Evolutionary conservation across 2,888 invertebrate genomes (phyloP), one percentile per base, ranked within the genome.

Genomic region (Ochropleura plecta): DNA sequence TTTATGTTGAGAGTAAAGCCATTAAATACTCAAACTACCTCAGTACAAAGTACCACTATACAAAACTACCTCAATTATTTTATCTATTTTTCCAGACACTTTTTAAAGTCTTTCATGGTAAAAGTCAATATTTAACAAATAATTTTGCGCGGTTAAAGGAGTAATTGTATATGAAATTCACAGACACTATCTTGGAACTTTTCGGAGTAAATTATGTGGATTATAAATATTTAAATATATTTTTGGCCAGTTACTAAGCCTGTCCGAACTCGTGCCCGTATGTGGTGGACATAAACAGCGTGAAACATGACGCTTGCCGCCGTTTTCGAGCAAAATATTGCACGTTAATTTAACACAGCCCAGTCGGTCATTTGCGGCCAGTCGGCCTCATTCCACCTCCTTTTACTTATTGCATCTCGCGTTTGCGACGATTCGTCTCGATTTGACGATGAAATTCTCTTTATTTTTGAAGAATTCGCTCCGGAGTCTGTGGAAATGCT

Each of bases 301-400:
- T 91, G 96, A 93, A 96, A 96, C 95, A 91, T 91, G 96, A 96
- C 94, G 92, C 96, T 91, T 91, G 93, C 92, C 93, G 94, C 94
- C 93, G 93, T 95, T 96, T 96, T 95, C 93, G 93, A 94, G 94
- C 94, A 95, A 96, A 96, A 95, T 96, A 95, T 93, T 94, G 95
- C 94, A 95, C 96, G 96, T 96, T 96, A 95, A 96, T 96, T 96
- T 96, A 96, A 91, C 95, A 93, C 95, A 92, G 92, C 81, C 89
- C 88, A 88, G 85, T 81, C 90, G 92, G 93, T 94, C 95, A 94
- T 95, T 95, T 94, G 95, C 91, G 94, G 93, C 90, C 84, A 73
- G 80, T 76, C 80, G 79, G 85, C 82, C 82, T 86, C 86, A 86
- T 89, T 88, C 87, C 84, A 86, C 88, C 89, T 89, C 90, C 92